Evolutionary conservation across 2,113 vertebrate species (phyloP).

Genomic region (Aegypius monachus): DNA sequence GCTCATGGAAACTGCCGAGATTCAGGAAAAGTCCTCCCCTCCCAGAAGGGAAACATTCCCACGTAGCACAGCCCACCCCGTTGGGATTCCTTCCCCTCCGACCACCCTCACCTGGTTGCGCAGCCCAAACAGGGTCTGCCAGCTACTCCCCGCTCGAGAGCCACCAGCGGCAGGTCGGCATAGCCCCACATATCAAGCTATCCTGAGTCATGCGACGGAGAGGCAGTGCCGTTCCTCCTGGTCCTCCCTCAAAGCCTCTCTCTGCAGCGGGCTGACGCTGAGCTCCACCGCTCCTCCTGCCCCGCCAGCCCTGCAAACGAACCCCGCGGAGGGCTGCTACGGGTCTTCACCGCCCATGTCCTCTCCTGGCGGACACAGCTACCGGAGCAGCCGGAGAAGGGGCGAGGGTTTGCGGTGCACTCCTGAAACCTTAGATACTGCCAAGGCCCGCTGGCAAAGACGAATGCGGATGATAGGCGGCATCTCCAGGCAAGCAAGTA

Average conservation of each 20-base stretch:
- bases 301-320: neutral
- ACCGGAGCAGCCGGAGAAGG: neutral
- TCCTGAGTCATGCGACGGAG: accelerated
- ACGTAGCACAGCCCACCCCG: accelerated
- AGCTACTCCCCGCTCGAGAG: neutral
- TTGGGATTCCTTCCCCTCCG: accelerated
- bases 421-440: neutral
- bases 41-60: neutral
- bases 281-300: neutral
- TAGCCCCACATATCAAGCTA: accelerated
- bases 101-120: neutral
- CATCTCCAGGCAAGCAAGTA: neutral
- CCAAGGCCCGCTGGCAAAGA: neutral
- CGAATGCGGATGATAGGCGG: accelerated
- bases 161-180: accelerated
- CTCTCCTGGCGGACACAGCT: neutral
- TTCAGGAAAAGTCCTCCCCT: neutral
- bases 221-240: neutral
- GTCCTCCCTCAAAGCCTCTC: neutral
- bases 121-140: accelerated
- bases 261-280: accelerated
- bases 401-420: neutral
- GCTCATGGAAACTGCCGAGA: accelerated
- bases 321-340: accelerated
- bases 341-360: neutral